Base-by-base conservation (phyloP, 2,797 vertebrate genomes). In the Danio jaintianensis region DNA sequence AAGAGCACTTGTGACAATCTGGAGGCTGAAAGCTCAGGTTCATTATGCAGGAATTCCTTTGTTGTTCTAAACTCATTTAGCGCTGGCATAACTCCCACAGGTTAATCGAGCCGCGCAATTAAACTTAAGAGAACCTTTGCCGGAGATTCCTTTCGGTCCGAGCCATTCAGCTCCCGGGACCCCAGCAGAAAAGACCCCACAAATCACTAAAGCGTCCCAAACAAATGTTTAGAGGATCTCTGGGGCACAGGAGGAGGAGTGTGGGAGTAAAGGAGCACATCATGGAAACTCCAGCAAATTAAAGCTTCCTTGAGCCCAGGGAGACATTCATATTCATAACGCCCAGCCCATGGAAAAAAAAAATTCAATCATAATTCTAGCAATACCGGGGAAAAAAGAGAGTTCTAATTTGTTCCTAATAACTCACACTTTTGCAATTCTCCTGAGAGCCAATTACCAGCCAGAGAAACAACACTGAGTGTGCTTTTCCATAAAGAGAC, bases 161-260 rank as follows among this genome's bases (percentile, higher is more conserved):
- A 86, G 45, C 55, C 76, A 83, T 91, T 90, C 79, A 81, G 45
- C 87, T 81, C 81, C 68, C 86, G 92, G 87, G 91, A 92, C 89
- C 91, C 83, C 87, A 82, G 91, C 84, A 93, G 94, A 11, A 50
- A 47, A 36, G 11, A 13, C 59, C 61, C 92, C 88, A 89, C 91
- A 93, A 92, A 94, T 95, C 95, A 94, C 91, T 93, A 89, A 94
- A 91, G 90, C 80, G 74, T 82, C 84, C 85, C 79, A 88, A 90
- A 91, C 90, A 90, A 90, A 91, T 89, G 87, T 90, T 88, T 83
- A 84, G 87, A 20, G 79, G 71, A 81, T 69, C 75, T 86, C 87
- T 79, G 87, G 8, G 11, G 87, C 85, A 84, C 7, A 70, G 82
- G 64, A 75, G 82, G 48, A 78, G 20, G 66, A 63, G 82, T 71